phyloP scores from a whole-genome alignment of 1,140 invertebrate species.

The Mercenaria mercenaria region DNA sequence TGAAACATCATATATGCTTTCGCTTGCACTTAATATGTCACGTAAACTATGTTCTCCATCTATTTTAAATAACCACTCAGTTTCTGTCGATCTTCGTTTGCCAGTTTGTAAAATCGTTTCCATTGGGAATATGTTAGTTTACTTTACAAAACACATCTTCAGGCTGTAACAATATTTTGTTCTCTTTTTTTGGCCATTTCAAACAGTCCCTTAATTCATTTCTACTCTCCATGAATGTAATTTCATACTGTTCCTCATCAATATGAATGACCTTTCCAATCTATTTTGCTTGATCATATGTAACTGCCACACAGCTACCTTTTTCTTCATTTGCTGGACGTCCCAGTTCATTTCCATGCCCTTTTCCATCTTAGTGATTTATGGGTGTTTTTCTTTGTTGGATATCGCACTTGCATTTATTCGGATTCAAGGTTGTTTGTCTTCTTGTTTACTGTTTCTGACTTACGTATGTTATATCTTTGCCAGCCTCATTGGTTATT shows the following conservation, averaged over 20 bases:
- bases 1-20: too few relatives aligned
- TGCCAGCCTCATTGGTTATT: constrained; percentile 23
- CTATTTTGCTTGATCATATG: constrained; percentile 20
- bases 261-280: constrained; percentile 20
- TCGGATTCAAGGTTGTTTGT: background rate
- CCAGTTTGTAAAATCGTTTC: too few relatives aligned
- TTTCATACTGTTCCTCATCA: constrained; percentile 17
- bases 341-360: too few relatives aligned
- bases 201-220: constrained; percentile 18
- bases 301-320: background rate
- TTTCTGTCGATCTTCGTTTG: too few relatives aligned
- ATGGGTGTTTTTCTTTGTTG: background rate
- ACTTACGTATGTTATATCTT: background rate
- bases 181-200: constrained; percentile 26
- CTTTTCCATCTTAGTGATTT: background rate
- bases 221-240: constrained; percentile 27
- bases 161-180: too few relatives aligned
- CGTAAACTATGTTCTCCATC: too few relatives aligned
- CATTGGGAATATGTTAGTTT: too few relatives aligned
- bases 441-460: background rate
- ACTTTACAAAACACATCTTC: too few relatives aligned
- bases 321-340: too few relatives aligned
- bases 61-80: too few relatives aligned
- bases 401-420: too few relatives aligned
- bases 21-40: too few relatives aligned